phyloP scores from a whole-genome alignment of 1,140 invertebrate species.

The Drosophila sturtevanti region DNA sequence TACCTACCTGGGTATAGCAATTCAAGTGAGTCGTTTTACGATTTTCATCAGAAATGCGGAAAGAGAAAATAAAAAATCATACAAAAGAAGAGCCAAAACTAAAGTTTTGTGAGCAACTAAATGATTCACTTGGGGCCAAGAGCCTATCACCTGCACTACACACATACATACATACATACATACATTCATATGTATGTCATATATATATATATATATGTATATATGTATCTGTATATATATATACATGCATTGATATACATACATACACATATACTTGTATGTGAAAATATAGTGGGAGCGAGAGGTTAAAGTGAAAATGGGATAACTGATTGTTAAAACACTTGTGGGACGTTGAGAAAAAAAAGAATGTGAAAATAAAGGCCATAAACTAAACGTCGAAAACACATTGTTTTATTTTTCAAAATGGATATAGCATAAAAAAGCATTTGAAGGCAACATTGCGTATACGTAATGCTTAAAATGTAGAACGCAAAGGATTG shows the following conservation, averaged over 20 bases:
- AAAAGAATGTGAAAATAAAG: neutral
- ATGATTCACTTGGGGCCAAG: constrained; percentile 5
- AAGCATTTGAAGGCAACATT: neutral
- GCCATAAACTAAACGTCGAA: neutral
- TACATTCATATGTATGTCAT: neutral
- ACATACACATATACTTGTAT: neutral
- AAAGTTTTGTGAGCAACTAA: neutral
- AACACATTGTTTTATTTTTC: neutral
- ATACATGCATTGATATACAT: neutral
- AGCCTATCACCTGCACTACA: neutral
- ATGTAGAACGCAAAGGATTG: too few species aligned
- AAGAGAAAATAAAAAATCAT: neutral
- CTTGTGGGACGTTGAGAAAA: neutral
- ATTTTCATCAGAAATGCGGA: neutral
- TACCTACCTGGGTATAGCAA: neutral
- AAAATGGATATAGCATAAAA: neutral
- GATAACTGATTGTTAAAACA: neutral
- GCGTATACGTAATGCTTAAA: too few species aligned
- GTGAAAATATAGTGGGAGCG: neutral
- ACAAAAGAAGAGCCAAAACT: neutral
- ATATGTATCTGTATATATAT: neutral
- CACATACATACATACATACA: neutral
- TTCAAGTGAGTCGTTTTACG: constrained; percentile 13
- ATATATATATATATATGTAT: neutral
- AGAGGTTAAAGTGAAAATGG: constrained; percentile 1